Conservation (phyloP, 1,140 invertebrate genomes). For the Branchinecta lynchi region DNA sequence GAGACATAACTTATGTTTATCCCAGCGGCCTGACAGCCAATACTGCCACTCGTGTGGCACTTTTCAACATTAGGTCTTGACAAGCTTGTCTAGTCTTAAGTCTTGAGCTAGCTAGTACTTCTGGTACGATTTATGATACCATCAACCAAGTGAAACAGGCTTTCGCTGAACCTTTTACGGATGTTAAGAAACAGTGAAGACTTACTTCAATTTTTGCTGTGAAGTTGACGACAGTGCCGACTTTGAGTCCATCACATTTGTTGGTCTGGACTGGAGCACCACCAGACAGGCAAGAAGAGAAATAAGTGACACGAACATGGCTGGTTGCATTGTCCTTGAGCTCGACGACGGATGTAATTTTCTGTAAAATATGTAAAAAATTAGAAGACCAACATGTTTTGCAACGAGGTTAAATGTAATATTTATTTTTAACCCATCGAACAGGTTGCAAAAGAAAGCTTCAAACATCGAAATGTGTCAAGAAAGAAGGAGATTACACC, state of each 20-base stretch:
- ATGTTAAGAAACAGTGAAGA: too few relatives aligned
- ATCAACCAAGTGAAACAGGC: too few relatives aligned
- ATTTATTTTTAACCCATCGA: too few relatives aligned
- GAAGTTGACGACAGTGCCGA: constrained; percentile 60
- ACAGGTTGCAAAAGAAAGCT: background rate
- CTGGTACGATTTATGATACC: too few relatives aligned
- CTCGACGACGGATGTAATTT: constrained; percentile 81
- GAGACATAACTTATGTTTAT: too few relatives aligned
- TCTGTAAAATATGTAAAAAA: constrained; percentile 37
- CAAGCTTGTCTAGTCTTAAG: too few relatives aligned
- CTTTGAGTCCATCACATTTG: constrained; percentile 68
- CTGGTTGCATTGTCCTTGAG: constrained; percentile 79
- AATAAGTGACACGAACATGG: constrained; percentile 68
- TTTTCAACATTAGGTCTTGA: too few relatives aligned
- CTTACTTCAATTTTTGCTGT: constrained; percentile 27
- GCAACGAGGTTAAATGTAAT: too few relatives aligned
- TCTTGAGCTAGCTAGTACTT: too few relatives aligned
- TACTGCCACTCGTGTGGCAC: too few relatives aligned
- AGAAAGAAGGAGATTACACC: background rate
- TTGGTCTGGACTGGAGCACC: constrained; percentile 44
- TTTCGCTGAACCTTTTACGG: too few relatives aligned
- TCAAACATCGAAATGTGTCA: background rate
- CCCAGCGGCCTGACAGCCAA: too few relatives aligned
- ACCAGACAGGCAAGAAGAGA: constrained; percentile 61
- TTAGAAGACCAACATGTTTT: constrained; percentile 15